Percentiles rank a stretch among this genome's conserved stretches.
phyloP scores from a whole-genome alignment of 1,140 invertebrate species.

The Leucophenga varia region DNA sequence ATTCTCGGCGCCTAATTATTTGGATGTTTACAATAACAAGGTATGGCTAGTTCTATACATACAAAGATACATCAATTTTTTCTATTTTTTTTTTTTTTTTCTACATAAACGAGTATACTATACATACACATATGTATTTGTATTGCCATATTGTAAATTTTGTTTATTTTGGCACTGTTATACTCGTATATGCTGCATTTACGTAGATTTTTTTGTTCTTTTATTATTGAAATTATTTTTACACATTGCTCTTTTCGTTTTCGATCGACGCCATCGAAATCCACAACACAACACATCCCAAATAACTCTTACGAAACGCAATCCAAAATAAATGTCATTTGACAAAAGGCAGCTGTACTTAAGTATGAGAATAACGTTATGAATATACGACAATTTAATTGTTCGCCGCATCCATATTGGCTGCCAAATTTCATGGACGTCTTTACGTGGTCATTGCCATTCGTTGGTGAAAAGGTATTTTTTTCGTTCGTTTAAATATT shows the following conservation, averaged over 20 bases:
- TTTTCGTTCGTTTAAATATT: constrained; percentile 5
- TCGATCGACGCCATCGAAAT: no score
- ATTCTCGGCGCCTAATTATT: constrained; percentile 99
- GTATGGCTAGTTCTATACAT: constrained; percentile 57
- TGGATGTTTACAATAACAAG: constrained; percentile 99
- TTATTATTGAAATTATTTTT: no score
- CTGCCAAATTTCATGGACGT: constrained; percentile 99
- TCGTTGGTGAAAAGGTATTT: constrained; percentile 96
- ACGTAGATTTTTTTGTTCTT: no score
- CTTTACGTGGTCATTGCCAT: constrained; percentile 99
- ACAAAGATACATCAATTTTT: background rate
- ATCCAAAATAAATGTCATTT: no score
- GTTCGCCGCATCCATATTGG: constrained; percentile 99
- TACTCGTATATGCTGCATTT: no score
- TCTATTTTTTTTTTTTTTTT: constrained; percentile 28
- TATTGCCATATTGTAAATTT: background rate
- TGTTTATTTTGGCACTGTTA: no score
- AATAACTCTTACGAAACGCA: no score
- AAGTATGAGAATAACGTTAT: constrained; percentile 99
- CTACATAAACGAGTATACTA: constrained; percentile 18
- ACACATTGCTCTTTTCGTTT: no score
- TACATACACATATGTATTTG: background rate
- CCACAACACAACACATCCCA: no score
- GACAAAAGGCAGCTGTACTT: constrained; percentile 89
- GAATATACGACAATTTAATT: constrained; percentile 99